These are phyloP conservation scores for western clawed frog (Xenopus tropicalis) DNA, from an alignment of 2,113 vertebrate species.

Conservation along the genomic window DNA sequence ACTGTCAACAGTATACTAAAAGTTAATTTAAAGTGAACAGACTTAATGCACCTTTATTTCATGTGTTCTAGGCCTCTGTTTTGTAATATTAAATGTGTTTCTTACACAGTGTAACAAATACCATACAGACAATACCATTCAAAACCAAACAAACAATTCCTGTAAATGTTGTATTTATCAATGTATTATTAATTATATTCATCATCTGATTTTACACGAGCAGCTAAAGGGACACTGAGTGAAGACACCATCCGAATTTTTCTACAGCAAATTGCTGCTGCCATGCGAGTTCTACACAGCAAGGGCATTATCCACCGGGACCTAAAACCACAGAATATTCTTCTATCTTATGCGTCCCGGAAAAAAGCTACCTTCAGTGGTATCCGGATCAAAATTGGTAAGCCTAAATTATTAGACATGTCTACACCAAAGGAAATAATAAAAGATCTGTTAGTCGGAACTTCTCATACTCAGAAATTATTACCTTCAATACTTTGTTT, in stretches of 20 bases:
- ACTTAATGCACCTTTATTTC: too few species aligned
- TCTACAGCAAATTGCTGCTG: constrained; percentile 93
- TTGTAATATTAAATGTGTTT: too few species aligned
- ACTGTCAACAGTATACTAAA: too few species aligned
- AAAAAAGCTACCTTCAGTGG: constrained; percentile 80
- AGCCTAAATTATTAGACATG: not conserved
- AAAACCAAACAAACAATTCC: too few species aligned
- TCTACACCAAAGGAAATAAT: not conserved
- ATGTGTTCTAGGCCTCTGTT: too few species aligned
- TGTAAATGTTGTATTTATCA: too few species aligned
- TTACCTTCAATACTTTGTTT: too few species aligned
- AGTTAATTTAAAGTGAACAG: too few species aligned
- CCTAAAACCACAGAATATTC: constrained; percentile 94
- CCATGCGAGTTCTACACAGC: constrained; percentile 89
- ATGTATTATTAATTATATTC: not conserved
- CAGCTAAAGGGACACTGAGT: constrained; percentile 90
- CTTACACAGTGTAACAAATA: too few species aligned
- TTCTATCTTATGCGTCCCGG: constrained; percentile 80
- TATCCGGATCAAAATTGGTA: constrained; percentile 95
- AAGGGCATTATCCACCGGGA: constrained; percentile 96
- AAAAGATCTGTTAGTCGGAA: not conserved
- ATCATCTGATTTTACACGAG: constrained; percentile 10
- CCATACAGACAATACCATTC: too few species aligned
- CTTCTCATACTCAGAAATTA: too few species aligned
- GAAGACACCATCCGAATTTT: constrained; percentile 93